Evolutionary conservation across 1,140 invertebrate genomes (phyloP).

Genomic region (Amphibalanus amphitrite): DNA sequence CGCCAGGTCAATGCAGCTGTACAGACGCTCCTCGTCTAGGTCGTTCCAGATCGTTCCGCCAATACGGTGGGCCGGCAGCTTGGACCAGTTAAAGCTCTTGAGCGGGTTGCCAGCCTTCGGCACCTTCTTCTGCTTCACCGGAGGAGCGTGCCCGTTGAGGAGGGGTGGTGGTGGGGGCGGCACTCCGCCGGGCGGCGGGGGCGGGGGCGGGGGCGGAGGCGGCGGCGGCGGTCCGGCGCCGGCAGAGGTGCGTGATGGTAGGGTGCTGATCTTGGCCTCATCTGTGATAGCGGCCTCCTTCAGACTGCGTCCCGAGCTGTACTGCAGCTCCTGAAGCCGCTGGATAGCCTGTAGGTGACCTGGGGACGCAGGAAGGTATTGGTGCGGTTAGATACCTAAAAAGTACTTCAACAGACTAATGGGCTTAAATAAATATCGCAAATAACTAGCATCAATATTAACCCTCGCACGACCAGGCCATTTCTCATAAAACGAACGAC

Average conservation of each 20-base stretch:
- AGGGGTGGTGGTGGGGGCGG: slow-evolving; percentile 18
- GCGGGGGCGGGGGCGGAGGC: slow-evolving; percentile 38
- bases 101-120: slow-evolving; percentile 67
- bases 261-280: slow-evolving; percentile 11
- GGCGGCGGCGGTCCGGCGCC: slow-evolving; percentile 16
- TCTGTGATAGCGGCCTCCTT: slow-evolving; percentile 47
- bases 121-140: slow-evolving; percentile 27
- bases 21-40: slow-evolving; percentile 79
- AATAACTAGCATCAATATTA: no score
- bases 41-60: slow-evolving; percentile 84
- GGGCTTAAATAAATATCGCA: no score
- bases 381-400: no score
- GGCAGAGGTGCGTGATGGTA: slow-evolving; percentile 19
- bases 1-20: slow-evolving; percentile 76
- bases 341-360: slow-evolving; percentile 58
- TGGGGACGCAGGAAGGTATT: slow-evolving; percentile 43
- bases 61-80: slow-evolving; percentile 35
- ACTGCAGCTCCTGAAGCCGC: slow-evolving; percentile 59
- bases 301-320: slow-evolving; percentile 63
- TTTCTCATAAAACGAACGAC: no score
- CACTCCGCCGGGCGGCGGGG: slow-evolving; percentile 27
- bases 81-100: slow-evolving; percentile 97
- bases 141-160: background rate
- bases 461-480: no score
- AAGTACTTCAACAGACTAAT: no score